Base-by-base conservation (phyloP, 2,888 invertebrate species). In the Atethmia centrago region DNA sequence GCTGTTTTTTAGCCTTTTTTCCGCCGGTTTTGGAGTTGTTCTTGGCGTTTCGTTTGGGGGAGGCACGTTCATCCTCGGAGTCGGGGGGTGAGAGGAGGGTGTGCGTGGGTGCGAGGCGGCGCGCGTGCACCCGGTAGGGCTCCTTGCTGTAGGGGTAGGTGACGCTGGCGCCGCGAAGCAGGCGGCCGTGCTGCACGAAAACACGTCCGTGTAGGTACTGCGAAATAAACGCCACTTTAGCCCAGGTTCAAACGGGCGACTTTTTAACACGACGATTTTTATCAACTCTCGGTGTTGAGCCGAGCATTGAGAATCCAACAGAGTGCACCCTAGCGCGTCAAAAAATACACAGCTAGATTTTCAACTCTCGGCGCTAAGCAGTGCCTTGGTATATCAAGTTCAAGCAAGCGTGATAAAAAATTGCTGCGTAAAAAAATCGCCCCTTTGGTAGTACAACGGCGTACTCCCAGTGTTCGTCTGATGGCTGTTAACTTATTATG, bases 181-280 rank as follows among this genome's bases (percentile, higher is more conserved):
- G 96, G 90, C 97, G 97, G 0, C 98, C 97, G 70, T 97, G 97
- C 93, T 98, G 98, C 3, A 98, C 95, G 89, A 97, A 98, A 21
- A 98, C 97, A 85, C 97, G 97, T 2, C 98, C 98, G 91, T 98
- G 98, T 31, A 98, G 96, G 91, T 98, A 98, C 98, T 98, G 93
- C 40, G 96, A 96, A 87, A 87, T 84, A 75, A 84, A 64, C 47
- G 40, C 16, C 25, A 28, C n/a, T 66, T 70, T 68, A 56, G 19
- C 4, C 28, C 19, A 56, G 28, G 28, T 28, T 0, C 3, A 9
- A 19, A 19, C 16, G 55, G 8, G 28, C 16, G 16, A 55, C 28
- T 28, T 25, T 16, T 16, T 16, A 16, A 31, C 3, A 28, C 8
- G 28, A 19, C 19, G 19, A 28, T 55, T 28, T 55, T 55, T 16